A percentile compares a stretch with the other conserved stretches of the same genome.
These are phyloP conservation scores for Peromyscus aztecus DNA, from an alignment of 2,797 vertebrate genomes.

Conservation along the genomic window DNA sequence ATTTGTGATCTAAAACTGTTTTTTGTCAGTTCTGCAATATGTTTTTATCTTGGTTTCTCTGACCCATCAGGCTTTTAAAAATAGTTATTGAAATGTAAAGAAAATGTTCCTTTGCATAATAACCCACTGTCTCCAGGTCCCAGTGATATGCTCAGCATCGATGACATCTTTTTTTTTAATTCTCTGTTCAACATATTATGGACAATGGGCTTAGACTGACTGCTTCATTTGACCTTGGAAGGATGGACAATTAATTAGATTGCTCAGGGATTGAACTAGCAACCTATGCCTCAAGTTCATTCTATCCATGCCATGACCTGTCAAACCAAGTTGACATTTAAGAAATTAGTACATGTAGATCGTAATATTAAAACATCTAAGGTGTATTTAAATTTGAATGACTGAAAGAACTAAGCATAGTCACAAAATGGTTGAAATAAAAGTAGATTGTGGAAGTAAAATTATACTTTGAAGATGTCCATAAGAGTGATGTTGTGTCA, in stretches of 20 bases:
- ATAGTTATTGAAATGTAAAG: not conserved
- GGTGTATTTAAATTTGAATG: conserved; percentile 13
- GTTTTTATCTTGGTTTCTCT: conserved; percentile 22
- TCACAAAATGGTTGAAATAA: conserved; percentile 45
- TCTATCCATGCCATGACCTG: not conserved
- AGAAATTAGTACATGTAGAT: not conserved
- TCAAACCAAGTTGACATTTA: conserved; percentile 35
- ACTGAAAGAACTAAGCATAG: conserved; percentile 19
- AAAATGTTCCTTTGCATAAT: not conserved
- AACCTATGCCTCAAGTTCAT: not conserved
- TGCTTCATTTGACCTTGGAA: not conserved
- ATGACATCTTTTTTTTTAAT: not conserved
- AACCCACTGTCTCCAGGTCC: not conserved
- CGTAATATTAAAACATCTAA: not conserved
- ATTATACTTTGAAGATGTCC: not conserved
- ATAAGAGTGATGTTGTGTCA: not conserved
- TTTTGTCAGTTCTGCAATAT: conserved; percentile 30
- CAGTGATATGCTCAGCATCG: not conserved
- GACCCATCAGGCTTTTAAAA: not conserved
- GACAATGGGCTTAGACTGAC: not conserved
- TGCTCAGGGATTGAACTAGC: not conserved
- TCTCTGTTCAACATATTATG: not conserved
- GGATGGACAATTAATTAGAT: not conserved
- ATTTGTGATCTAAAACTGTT: not conserved
- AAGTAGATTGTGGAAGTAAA: not conserved